Percentiles rank a stretch among this genome's conserved stretches.
Conservation (phyloP, 2,888 invertebrate genomes). For the Drosophila kambysellisi region DNA sequence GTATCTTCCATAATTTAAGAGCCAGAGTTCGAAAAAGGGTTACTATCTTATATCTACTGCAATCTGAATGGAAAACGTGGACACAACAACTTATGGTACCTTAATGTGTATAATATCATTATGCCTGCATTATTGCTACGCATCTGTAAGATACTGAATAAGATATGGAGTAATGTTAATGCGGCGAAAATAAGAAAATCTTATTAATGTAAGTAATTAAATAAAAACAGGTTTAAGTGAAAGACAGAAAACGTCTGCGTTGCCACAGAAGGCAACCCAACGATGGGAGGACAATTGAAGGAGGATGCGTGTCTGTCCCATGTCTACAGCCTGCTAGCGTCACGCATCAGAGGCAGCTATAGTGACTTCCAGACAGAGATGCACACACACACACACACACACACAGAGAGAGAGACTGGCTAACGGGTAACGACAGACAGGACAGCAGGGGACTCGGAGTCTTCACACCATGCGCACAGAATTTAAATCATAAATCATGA, state of each 20-base stretch:
- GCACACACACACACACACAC: constrained; percentile 14
- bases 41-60: too few species aligned
- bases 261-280: constrained; percentile 20
- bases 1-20: too few species aligned
- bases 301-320: constrained; percentile 58
- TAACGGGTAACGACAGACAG: constrained; percentile 21
- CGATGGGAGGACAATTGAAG: constrained; percentile 68
- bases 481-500: constrained; percentile 84
- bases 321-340: constrained; percentile 49
- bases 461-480: constrained; percentile 74
- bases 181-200: constrained; percentile 58
- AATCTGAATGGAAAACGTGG: too few species aligned
- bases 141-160: constrained; percentile 4
- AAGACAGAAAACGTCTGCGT: constrained; percentile 38
- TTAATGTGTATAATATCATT: neutral
- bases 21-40: too few species aligned
- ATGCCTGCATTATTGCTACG: neutral
- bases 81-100: too few species aligned
- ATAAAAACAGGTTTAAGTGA: constrained; percentile 73
- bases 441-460: constrained; percentile 41
- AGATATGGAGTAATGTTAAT: constrained; percentile 20
- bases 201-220: constrained; percentile 77
- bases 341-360: constrained; percentile 67
- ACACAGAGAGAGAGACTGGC: constrained; percentile 17
- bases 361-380: constrained; percentile 54